Percentiles rank a stretch among this genome's conserved stretches.
Conservation (phyloP, 2,888 invertebrate species). For the Ophion ventricosus region DNA sequence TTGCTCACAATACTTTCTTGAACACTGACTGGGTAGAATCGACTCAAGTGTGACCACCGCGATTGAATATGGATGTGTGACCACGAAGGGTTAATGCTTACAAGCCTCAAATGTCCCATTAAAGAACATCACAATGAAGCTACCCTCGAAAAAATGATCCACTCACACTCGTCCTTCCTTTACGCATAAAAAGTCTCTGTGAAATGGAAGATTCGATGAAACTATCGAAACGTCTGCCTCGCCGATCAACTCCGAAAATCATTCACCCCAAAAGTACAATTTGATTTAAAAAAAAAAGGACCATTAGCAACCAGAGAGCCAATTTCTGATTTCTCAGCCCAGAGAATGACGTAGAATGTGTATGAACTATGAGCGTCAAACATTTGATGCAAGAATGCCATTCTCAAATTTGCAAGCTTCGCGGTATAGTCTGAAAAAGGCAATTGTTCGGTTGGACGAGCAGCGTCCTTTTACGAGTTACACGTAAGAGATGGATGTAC, state of each 20-base stretch:
- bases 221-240: neutral
- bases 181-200: neutral
- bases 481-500: conserved; percentile 21
- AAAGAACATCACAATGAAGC: neutral
- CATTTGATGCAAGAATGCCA: neutral
- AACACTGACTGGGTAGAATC: no score
- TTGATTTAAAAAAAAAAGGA: neutral
- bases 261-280: neutral
- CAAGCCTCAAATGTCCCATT: neutral
- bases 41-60: no score
- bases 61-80: no score
- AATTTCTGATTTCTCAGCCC: neutral
- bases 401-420: conserved; percentile 20
- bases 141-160: neutral
- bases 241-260: neutral
- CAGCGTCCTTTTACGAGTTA: conserved; percentile 41
- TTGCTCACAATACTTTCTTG: no score
- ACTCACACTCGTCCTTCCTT: neutral
- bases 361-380: neutral
- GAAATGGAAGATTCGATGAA: neutral
- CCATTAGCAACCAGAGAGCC: neutral
- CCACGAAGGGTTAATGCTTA: no score
- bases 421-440: conserved; percentile 19
- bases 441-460: conserved; percentile 27
- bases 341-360: neutral